These are phyloP conservation scores for Esox niger DNA, from an alignment of 2,113 vertebrate genomes.

Conservation along the genomic window DNA sequence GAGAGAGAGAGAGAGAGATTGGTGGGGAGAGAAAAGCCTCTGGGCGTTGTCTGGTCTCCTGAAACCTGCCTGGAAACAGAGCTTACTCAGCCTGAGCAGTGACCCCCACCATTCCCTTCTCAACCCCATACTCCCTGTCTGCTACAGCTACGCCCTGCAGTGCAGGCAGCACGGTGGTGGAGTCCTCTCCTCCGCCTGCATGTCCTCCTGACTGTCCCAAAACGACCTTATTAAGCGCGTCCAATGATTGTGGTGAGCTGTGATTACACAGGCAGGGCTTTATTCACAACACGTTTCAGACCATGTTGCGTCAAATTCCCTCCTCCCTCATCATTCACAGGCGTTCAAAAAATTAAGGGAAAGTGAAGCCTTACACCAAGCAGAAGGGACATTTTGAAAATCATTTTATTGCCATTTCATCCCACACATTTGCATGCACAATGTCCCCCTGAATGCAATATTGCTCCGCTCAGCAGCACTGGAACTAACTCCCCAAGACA, in stretches of 20 bases:
- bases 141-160: background rate
- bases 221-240: background rate
- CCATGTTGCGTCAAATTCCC: background rate
- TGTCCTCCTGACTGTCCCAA: background rate
- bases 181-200: background rate
- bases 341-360: background rate
- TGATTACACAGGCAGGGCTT: slow-evolving; percentile 5
- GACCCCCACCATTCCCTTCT: background rate
- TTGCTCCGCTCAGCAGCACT: background rate
- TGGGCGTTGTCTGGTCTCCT: slow-evolving; percentile 40
- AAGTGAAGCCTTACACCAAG: background rate
- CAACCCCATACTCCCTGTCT: background rate
- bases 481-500: background rate
- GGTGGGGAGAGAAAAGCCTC: slow-evolving; percentile 24
- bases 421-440: background rate
- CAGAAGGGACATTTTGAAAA: background rate
- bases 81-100: slow-evolving; percentile 1
- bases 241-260: background rate
- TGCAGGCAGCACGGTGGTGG: background rate
- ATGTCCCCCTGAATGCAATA: background rate
- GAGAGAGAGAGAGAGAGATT: too few species aligned
- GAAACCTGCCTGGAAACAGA: slow-evolving; percentile 44
- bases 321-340: background rate
- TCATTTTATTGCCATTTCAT: background rate
- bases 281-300: too few species aligned